Conservation (phyloP, 2,113 vertebrate genomes). For the Hyla sarda region DNA sequence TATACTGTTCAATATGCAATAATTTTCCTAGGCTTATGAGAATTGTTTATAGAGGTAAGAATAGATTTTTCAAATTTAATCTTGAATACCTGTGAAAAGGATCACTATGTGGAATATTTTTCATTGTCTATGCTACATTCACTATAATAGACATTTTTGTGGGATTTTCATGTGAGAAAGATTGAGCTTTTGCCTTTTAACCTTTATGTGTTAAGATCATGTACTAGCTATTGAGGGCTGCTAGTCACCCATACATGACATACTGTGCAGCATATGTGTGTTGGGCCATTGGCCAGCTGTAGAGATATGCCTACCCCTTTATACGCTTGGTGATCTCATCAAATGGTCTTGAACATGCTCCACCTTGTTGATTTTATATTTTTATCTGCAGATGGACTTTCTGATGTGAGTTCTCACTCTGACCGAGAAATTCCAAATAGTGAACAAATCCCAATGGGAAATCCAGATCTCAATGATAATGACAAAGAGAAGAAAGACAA, state of each 20-base stretch:
- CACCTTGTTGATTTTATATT: slow-evolving; percentile 62
- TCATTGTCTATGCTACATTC: slow-evolving; percentile 39
- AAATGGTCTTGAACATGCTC: slow-evolving; percentile 2
- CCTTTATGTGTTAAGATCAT: slow-evolving; percentile 21
- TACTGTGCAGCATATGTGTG: no score
- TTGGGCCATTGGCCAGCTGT: not conserved
- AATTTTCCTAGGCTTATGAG: not conserved
- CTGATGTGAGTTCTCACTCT: slow-evolving; percentile 86
- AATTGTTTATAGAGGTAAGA: not conserved
- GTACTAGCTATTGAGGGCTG: slow-evolving; percentile 22
- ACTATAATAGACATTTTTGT: slow-evolving; percentile 50
- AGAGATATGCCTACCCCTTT: not conserved
- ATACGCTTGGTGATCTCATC: slow-evolving; percentile 23
- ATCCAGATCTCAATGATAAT: slow-evolving; percentile 68
- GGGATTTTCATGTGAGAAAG: not conserved
- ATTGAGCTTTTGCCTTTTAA: not conserved
- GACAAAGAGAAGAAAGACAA: slow-evolving; percentile 80
- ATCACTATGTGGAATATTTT: not conserved
- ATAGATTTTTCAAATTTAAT: not conserved
- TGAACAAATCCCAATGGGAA: slow-evolving; percentile 76
- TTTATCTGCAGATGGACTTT: slow-evolving; percentile 78
- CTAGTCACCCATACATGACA: slow-evolving; percentile 23
- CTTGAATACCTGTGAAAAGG: not conserved
- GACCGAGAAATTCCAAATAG: slow-evolving; percentile 83
- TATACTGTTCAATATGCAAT: not conserved